Evolutionary conservation across 2,888 invertebrate species (phyloP).

Genomic region (Unio delphinus): DNA sequence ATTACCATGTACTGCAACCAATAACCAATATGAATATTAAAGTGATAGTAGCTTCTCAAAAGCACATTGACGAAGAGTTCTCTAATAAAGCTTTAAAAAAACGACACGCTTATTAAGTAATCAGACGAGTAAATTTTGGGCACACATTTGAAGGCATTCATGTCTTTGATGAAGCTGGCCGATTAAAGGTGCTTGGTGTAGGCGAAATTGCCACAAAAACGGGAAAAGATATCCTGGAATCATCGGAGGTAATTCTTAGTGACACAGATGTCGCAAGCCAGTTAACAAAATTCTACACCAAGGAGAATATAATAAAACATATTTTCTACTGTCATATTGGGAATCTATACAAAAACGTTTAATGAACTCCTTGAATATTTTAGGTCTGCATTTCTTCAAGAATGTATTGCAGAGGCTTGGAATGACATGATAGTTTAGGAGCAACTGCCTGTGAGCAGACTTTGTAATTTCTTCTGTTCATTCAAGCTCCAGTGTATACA

Average conservation of each 20-base stretch:
- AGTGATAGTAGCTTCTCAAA: constrained; percentile 16
- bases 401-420: constrained; percentile 6
- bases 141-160: constrained; percentile 8
- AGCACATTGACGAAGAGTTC: constrained; percentile 25
- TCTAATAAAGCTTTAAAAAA: constrained; percentile 8
- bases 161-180: constrained; percentile 2
- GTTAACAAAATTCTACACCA: too few relatives aligned
- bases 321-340: constrained; percentile 10
- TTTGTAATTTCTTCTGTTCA: constrained; percentile 9
- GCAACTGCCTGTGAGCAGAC: constrained; percentile 6
- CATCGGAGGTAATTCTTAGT: constrained; percentile 9
- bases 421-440: constrained; percentile 11
- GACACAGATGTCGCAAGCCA: neutral
- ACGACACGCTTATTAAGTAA: too few relatives aligned
- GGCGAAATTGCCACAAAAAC: constrained; percentile 15
- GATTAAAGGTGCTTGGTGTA: constrained; percentile 1
- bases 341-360: constrained; percentile 11
- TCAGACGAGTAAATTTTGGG: constrained; percentile 4
- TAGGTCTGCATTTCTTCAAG: constrained; percentile 9
- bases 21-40: constrained; percentile 19
- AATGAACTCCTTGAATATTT: constrained; percentile 15
- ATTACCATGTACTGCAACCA: constrained; percentile 25
- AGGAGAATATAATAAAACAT: constrained; percentile 11
- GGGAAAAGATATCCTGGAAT: constrained; percentile 13
- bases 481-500: constrained; percentile 13